Base-by-base conservation (phyloP, 2,113 vertebrate species). In the Tinamus guttatus region DNA sequence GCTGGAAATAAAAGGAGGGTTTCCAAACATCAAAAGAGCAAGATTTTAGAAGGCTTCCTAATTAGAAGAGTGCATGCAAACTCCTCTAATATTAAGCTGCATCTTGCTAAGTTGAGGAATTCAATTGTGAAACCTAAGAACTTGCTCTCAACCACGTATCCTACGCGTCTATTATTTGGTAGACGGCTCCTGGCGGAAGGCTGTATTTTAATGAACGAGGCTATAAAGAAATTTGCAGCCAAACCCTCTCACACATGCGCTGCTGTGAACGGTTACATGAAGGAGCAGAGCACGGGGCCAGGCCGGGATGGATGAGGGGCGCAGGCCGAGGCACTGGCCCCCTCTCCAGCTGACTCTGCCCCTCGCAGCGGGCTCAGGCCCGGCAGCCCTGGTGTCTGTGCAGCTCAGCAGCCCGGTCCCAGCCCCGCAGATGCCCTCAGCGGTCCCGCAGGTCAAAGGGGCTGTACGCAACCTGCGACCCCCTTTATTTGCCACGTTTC, bases 361-460 rank as follows among this genome's bases (percentile, higher is more conserved):
- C 36, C 32, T 11, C 17, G 9, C 17, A 0, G 1, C 15, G 2
- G 9, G 56, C 7, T 15, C 0, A 11, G 34, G 30, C 40, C 40
- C 21, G 0, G 43, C 45, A 82, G n/a, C 59, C 25, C 17, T 5
- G 13, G 22, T 8, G 28, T 20, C 75, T 15, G 1, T 0, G 36
- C 75, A 30, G 32, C n/a, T 6, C 22, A 65, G 20, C 22, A 36
- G 38, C 24, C 1, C 5, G 4, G 38, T 40, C 21, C 38, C 4
- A 7, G 30, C 32, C 13, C 16, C 6, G 36, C 59, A 41, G n/a
- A 8, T 20, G 24, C 41, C 11, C 40, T 82, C 21, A 0, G 45
- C 19, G 34, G 36, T 36, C 24, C 24, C 28, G 7, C 2, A 20
- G 16, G 10, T 27, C 1, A 4, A 1, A 21, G 34, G 7, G 19